Evolutionary conservation across 1,140 invertebrate genomes (phyloP).

Genomic region (Schlechtendalia chinensis): DNA sequence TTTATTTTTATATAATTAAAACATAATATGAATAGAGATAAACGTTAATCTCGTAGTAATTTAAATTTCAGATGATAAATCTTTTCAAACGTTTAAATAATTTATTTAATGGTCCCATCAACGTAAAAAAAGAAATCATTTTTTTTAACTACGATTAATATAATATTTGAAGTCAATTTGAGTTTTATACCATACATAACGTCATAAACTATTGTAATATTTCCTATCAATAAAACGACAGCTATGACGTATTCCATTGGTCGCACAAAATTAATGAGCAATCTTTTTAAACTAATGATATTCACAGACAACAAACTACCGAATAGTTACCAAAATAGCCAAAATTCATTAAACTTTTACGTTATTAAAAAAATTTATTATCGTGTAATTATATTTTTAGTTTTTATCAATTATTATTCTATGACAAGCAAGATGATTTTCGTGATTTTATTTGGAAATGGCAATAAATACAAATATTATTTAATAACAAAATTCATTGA

Average conservation of each 20-base stretch:
- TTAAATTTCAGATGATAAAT: not conserved
- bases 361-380: not conserved
- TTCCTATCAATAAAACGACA: not conserved
- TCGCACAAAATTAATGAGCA: not conserved
- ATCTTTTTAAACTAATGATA: conserved; percentile 5
- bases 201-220: not conserved
- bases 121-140: not conserved
- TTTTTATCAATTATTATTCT: not conserved
- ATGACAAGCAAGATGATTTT: not conserved
- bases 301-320: not conserved
- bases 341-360: conserved; percentile 1
- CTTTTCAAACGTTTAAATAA: not conserved
- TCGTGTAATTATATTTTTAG: not conserved
- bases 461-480: not conserved
- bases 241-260: not conserved
- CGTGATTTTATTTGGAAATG: not conserved
- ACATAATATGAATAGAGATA: not conserved
- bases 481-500: not conserved
- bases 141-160: not conserved
- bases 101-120: not conserved
- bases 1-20: not conserved
- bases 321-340: not conserved
- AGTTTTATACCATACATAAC: not conserved
- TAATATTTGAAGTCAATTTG: not conserved
- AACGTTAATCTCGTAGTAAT: not conserved